Evolutionary conservation across 2,797 vertebrate genomes (phyloP).

Genomic region (Intellagama lesueurii): DNA sequence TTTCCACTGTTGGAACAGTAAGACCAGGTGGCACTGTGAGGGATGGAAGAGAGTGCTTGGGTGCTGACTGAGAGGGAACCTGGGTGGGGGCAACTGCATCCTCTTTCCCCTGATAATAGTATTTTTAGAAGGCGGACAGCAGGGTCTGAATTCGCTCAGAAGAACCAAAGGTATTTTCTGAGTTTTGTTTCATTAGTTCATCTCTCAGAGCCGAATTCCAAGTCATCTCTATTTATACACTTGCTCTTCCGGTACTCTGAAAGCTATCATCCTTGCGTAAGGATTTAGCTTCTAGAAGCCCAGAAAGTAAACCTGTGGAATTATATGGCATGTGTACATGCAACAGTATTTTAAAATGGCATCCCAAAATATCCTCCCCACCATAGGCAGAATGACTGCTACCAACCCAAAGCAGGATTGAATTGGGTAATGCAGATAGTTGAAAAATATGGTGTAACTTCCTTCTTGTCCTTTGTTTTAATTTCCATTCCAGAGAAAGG

Average conservation of each 20-base stretch:
- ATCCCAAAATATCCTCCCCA: neutral
- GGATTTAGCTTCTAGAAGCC: too few relatives aligned
- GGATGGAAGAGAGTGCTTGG: too few relatives aligned
- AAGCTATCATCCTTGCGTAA: neutral
- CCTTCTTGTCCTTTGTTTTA: slow-evolving; percentile 26
- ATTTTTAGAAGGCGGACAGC: neutral
- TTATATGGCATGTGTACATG: too few relatives aligned
- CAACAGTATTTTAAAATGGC: neutral
- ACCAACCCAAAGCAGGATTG: neutral
- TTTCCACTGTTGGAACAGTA: neutral
- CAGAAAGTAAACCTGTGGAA: neutral
- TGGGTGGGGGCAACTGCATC: too few relatives aligned
- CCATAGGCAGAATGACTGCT: too few relatives aligned
- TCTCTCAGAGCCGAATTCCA: neutral
- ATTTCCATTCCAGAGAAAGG: slow-evolving; percentile 84
- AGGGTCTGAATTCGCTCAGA: neutral
- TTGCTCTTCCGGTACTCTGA: neutral
- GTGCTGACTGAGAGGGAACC: too few relatives aligned
- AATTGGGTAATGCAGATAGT: neutral
- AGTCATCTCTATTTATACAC: neutral
- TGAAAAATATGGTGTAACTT: neutral
- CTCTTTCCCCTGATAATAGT: neutral
- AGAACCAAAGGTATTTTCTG: neutral
- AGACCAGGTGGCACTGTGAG: neutral
- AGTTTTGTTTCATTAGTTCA: neutral